Conservation (phyloP, 2,888 invertebrate genomes). For the Drosophila algonquin region DNA sequence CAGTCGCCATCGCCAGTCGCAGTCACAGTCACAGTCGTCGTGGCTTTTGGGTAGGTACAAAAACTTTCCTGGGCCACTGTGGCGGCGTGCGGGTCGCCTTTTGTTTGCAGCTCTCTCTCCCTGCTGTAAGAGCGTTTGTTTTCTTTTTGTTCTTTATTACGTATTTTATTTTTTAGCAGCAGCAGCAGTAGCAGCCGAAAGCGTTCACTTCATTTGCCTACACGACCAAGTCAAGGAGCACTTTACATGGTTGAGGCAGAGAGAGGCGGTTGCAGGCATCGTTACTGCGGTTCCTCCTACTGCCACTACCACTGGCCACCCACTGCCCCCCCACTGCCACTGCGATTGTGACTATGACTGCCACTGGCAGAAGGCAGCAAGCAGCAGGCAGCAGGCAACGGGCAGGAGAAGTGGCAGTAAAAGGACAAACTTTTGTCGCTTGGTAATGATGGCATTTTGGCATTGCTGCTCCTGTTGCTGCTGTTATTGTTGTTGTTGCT, state of each 20-base stretch:
- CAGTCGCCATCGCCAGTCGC: not conserved
- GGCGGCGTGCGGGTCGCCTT: conserved; percentile 65
- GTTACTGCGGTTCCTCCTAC: conserved; percentile 53
- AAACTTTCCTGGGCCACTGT: conserved; percentile 70
- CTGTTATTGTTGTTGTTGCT: not conserved
- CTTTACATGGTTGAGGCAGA: conserved; percentile 54
- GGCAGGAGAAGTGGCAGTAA: conserved; percentile 21
- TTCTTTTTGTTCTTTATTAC: conserved; percentile 39
- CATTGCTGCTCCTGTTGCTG: conserved; percentile 44
- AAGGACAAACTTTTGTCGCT: conserved; percentile 80
- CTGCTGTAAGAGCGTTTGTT: conserved; percentile 32
- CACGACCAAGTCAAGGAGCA: conserved; percentile 73
- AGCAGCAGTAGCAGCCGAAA: conserved; percentile 37
- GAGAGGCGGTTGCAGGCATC: conserved; percentile 42
- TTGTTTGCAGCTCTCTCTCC: conserved; percentile 69
- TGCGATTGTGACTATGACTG: conserved; percentile 16
- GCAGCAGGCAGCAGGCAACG: not conserved
- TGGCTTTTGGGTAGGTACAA: conserved; percentile 43
- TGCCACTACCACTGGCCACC: conserved; percentile 15
- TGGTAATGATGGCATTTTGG: conserved; percentile 80
- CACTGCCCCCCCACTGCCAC: conserved; percentile 20
- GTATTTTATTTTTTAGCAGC: conserved; percentile 60
- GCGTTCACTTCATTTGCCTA: conserved; percentile 79
- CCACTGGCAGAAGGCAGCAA: conserved; percentile 6
- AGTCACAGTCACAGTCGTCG: conserved; percentile 4